A percentile compares a stretch with the other conserved stretches of the same genome.
Conservation (phyloP, 2,113 vertebrate species). For the Setophaga petechia region DNA sequence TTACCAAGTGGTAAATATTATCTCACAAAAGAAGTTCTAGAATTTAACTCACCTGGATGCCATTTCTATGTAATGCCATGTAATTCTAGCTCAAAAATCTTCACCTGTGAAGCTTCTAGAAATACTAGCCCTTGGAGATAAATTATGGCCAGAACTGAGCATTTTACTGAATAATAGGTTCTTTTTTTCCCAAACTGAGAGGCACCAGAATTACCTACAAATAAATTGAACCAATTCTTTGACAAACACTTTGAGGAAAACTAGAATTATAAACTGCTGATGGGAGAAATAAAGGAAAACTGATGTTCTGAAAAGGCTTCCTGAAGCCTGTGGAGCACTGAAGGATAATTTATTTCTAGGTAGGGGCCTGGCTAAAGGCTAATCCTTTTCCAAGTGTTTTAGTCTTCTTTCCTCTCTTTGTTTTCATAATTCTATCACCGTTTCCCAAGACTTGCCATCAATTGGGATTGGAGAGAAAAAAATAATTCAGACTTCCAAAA, state of each 20-base stretch:
- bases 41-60: background rate
- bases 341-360: background rate
- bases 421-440: background rate
- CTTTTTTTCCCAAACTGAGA: background rate
- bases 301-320: background rate
- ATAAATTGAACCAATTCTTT: background rate
- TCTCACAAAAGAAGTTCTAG: background rate
- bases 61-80: background rate
- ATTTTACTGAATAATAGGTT: background rate
- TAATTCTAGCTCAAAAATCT: background rate
- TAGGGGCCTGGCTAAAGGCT: background rate
- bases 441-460: background rate
- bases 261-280: background rate
- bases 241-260: background rate
- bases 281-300: background rate
- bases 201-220: background rate
- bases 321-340: background rate
- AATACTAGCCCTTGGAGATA: background rate
- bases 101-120: background rate
- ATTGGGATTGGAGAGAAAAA: background rate
- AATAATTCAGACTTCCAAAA: background rate
- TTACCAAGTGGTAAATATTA: background rate
- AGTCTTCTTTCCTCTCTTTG: background rate
- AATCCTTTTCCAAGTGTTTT: background rate
- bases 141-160: background rate